Evolutionary conservation across 2,888 invertebrate genomes (phyloP).

Genomic region (Hypercompe scribonia): DNA sequence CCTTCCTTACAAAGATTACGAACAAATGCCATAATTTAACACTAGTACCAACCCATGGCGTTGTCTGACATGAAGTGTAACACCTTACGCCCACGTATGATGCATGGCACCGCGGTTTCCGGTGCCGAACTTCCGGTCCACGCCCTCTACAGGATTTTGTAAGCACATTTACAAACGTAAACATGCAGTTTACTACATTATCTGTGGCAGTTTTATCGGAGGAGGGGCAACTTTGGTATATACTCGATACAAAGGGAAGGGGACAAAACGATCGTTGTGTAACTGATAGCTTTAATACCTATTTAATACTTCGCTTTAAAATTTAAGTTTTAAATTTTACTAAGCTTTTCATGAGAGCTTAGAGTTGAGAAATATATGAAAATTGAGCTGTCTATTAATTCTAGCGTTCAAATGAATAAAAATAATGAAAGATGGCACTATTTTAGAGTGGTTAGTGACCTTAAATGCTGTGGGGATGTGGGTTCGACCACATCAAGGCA

Average conservation of each 20-base stretch:
- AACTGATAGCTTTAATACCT: neutral
- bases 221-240: slow-evolving; percentile 25
- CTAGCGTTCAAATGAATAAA: too few species aligned
- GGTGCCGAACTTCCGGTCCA: slow-evolving; percentile 63
- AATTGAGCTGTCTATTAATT: too few species aligned
- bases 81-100: slow-evolving; percentile 73
- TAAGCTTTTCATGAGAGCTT: neutral
- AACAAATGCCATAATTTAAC: slow-evolving; percentile 47
- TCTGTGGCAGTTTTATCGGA: slow-evolving; percentile 46
- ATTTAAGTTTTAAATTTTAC: too few species aligned
- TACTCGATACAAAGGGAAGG: slow-evolving; percentile 12
- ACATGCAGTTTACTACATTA: slow-evolving; percentile 54
- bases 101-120: slow-evolving; percentile 63
- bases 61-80: slow-evolving; percentile 38
- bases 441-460: too few species aligned
- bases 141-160: slow-evolving; percentile 63
- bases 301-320: neutral
- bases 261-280: slow-evolving; percentile 3
- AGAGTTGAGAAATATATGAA: neutral
- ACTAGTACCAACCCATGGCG: slow-evolving; percentile 24
- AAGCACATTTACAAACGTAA: slow-evolving; percentile 57
- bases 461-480: too few species aligned
- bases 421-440: too few species aligned
- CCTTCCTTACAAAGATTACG: slow-evolving; percentile 21
- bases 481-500: too few species aligned